These are phyloP conservation scores for Ceriagrion tenellum DNA, from an alignment of 2,888 invertebrate genomes.

Conservation along the genomic window DNA sequence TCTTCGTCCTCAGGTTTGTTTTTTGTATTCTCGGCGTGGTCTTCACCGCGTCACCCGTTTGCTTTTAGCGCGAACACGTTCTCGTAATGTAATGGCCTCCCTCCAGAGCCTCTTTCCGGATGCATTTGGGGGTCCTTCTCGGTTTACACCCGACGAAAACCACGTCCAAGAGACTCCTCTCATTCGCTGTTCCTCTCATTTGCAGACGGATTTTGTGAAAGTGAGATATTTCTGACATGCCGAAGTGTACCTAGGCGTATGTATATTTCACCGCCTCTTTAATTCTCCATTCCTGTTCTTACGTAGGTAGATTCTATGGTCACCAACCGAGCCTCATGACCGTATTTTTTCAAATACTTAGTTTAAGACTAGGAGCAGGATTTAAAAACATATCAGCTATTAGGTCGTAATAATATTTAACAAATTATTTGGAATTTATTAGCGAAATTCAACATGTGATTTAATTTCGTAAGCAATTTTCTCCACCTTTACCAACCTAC, in stretches of 20 bases:
- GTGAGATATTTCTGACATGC: not conserved
- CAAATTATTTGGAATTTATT: too few species aligned
- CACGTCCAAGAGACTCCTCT: not conserved
- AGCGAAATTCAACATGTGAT: too few species aligned
- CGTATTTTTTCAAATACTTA: too few species aligned
- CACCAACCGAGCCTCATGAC: too few species aligned
- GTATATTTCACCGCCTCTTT: not conserved
- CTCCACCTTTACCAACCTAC: too few species aligned
- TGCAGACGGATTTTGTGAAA: not conserved
- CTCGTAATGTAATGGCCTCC: conserved; percentile 12
- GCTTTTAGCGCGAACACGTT: conserved; percentile 4
- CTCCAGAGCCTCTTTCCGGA: not conserved
- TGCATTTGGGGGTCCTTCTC: not conserved
- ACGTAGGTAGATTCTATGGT: too few species aligned
- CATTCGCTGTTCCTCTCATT: not conserved
- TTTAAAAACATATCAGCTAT: too few species aligned
- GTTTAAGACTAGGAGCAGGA: too few species aligned
- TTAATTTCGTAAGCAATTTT: too few species aligned
- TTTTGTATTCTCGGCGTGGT: not conserved
- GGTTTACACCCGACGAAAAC: not conserved
- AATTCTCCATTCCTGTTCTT: not conserved
- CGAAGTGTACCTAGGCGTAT: not conserved
- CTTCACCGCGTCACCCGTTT: not conserved
- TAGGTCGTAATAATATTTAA: too few species aligned
- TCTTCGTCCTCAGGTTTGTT: not conserved